phyloP scores from a whole-genome alignment of 2,888 invertebrate genomes.

The Lypha dubia region DNA sequence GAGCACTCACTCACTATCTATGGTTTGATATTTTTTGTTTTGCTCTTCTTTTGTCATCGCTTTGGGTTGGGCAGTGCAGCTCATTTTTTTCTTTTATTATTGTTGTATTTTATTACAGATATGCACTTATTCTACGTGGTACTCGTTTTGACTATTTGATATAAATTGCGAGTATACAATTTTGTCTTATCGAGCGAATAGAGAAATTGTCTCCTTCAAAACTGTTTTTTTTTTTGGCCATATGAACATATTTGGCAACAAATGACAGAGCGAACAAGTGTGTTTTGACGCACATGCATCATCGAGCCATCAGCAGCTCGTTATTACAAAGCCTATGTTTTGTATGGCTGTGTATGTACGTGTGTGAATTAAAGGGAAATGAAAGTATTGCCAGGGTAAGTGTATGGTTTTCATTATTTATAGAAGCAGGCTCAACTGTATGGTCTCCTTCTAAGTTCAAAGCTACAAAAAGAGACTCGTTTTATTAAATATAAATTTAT shows the following conservation, averaged over 20 bases:
- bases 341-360: not conserved
- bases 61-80: conserved; percentile 54
- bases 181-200: conserved; percentile 37
- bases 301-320: conserved; percentile 53
- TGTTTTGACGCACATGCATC: conserved; percentile 67
- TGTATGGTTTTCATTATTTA: not conserved
- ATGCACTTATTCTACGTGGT: not conserved
- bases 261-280: conserved; percentile 67
- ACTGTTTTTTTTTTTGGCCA: conserved; percentile 53
- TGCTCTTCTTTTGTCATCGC: conserved; percentile 1
- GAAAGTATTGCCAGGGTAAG: conserved; percentile 15
- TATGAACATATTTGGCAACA: conserved; percentile 60
- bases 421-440: too few relatives aligned
- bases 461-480: too few relatives aligned
- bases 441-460: too few relatives aligned
- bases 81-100: conserved; percentile 15
- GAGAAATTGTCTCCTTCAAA: conserved; percentile 53
- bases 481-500: too few relatives aligned
- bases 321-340: not conserved
- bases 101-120: conserved; percentile 42
- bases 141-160: not conserved
- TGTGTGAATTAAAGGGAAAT: conserved; percentile 42
- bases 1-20: conserved; percentile 65
- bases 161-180: conserved; percentile 6
- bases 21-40: conserved; percentile 18